A percentile compares a stretch with the other conserved stretches of the same genome.
phyloP scores from a whole-genome alignment of 1,140 invertebrate species.

The Amphibalanus amphitrite region DNA sequence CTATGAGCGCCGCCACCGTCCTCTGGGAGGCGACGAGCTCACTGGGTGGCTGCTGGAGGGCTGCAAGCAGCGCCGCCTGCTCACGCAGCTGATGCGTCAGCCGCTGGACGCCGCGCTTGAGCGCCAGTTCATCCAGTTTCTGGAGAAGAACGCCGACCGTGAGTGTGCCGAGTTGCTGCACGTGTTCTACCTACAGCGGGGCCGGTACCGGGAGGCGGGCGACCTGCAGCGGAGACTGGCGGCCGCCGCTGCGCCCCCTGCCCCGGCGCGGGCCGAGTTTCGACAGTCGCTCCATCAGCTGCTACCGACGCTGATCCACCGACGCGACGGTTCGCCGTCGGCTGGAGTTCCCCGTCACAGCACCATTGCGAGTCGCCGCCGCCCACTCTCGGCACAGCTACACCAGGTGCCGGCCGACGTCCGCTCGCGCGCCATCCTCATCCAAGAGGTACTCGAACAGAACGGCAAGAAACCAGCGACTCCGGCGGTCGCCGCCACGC shows the following conservation, averaged over 20 bases:
- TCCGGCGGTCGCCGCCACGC: not conserved
- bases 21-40: constrained; percentile 23
- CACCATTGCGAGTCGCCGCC: not conserved
- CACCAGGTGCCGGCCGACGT: not conserved
- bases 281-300: not conserved
- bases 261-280: not conserved
- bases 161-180: not conserved
- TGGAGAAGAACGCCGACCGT: not conserved
- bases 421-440: not conserved
- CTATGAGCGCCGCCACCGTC: constrained; percentile 29
- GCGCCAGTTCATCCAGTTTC: not conserved
- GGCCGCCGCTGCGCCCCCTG: too few relatives aligned
- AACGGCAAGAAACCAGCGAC: not conserved
- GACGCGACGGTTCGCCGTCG: too few relatives aligned
- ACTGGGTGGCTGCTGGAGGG: not conserved
- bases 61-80: not conserved
- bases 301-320: not conserved
- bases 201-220: not conserved
- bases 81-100: not conserved
- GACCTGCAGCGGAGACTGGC: not conserved
- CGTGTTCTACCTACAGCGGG: not conserved
- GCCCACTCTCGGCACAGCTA: not conserved
- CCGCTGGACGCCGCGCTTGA: not conserved
- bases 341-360: too few relatives aligned
- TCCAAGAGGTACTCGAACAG: not conserved